Base-by-base conservation (phyloP, 2,888 invertebrate genomes). In the Monoplex corrugatus region DNA sequence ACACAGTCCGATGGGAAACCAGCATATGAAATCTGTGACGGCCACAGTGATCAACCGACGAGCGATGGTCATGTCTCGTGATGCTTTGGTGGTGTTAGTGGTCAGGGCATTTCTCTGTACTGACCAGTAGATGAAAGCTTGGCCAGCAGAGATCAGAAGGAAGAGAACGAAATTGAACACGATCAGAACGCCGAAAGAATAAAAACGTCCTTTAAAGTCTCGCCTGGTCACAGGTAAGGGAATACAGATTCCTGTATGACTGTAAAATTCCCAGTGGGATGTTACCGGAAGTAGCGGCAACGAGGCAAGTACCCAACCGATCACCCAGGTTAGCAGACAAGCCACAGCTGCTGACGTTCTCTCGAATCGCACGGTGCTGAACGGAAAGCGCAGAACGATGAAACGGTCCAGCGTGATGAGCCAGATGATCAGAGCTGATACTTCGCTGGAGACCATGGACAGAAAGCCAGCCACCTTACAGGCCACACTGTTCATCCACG, bases 371-470 rank as follows among this genome's bases (percentile, higher is more conserved):
- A 82, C 3, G 5, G 45, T 45, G 45, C 82, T 82, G 82, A 82
- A 82, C 5, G 82, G 82, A 82, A 82, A 82, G 23, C n/a, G 45
- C 13, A 82, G 82, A 23, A 82, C 82, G 5, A 82, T 5, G 23
- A 82, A 82, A 32, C 82, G 82, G 38, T 82, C 82, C 44, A 82
- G 16, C 16, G 82, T 82, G 82, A 82, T 82, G 45, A 82, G 2
- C n/a, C 82, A 82, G 82, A 82, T 82, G 45, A 82, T 82, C 44
- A 82, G 32, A 45, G 45, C 82, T 8, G 82, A 82, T 32, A 82
- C 82, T 32, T 82, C 82, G 45, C 44, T 45, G 82, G 82, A 82
- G n/a, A 82, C 0, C 45, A 82, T 44, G 32, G 45, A 45, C 32
- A 82, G 82, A 32, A 82, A 10, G n/a, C 82, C 82, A 32, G 82